A percentile compares a stretch with the other conserved stretches of the same genome.
Evolutionary conservation across 2,797 vertebrate species (phyloP).

Genomic region (Clarias laeviceps): DNA sequence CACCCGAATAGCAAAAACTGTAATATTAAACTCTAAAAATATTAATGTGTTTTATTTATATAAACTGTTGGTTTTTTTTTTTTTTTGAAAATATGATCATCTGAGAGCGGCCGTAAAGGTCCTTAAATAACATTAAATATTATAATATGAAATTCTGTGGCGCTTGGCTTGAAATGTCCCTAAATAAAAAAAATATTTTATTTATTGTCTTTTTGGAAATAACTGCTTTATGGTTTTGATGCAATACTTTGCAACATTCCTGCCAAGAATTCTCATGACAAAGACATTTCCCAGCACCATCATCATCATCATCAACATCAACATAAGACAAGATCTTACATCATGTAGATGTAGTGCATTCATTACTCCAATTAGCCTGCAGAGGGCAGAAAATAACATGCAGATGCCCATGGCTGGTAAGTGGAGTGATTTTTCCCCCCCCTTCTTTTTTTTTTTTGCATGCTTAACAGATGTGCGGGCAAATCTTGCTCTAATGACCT

Average conservation of each 20-base stretch:
- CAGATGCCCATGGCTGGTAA: background rate
- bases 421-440: background rate
- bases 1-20: background rate
- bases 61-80: background rate
- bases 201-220: background rate
- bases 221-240: background rate
- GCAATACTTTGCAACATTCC: background rate
- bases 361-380: slow-evolving; percentile 35
- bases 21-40: background rate
- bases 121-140: background rate
- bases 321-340: background rate
- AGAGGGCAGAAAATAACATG: slow-evolving; percentile 36
- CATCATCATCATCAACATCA: slow-evolving; percentile 8
- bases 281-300: slow-evolving; percentile 20
- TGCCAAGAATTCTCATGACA: background rate
- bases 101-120: background rate
- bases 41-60: background rate
- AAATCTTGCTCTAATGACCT: slow-evolving; percentile 21
- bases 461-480: slow-evolving; percentile 43
- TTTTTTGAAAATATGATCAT: background rate
- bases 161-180: background rate
- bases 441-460: background rate
- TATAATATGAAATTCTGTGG: background rate
- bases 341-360: slow-evolving; percentile 12
- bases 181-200: background rate